Evolutionary conservation across 2,888 invertebrate species (phyloP), one percentile per base, ranked within the genome.

Genomic region (Orthosia incerta): DNA sequence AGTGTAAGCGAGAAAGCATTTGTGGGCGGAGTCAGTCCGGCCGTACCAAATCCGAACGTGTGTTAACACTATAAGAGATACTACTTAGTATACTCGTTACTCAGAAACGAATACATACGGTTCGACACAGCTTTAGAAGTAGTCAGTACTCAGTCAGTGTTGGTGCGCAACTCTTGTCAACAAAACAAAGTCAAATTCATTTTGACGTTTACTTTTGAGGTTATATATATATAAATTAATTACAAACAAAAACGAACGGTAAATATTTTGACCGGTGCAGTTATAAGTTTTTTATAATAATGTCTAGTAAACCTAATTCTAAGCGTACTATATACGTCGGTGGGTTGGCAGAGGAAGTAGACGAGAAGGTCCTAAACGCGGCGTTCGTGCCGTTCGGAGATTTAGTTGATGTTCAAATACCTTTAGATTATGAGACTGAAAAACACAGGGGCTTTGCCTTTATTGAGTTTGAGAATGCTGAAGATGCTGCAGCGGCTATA

Each of bases 341-440:
- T 48, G 99, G 99, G 9, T 95, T 99, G 85, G 98, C 98, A 0
- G 99, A 99, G 90, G 99, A 99, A 96, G 99, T 99, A 0, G 99
- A 99, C 87, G 99, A 99, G 89, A 99, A 99, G 96, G 97, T 99
- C 39, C 95, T 99, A 51, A 98, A 99, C 93, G 99, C 99, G 69
- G 99, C 99, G 0, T 99, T 99, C 91, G 98, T 99, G 86, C 99
- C 99, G 2, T 99, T 99, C 93, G 99, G 99, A 13, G 99, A 99
- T 93, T 98, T 99, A 76, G 98, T 99, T n/a, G 99, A 99, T 93
- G 98, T 99, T 60, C 99, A 99, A 95, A 99, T 99, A 93, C 99
- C 99, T 15, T 96, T 99, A 65, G 99, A 99, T 96, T 99, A 99
- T 96, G 99, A 99, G 94, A 98, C 98, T 70, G 99, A 99, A 91